Evolutionary conservation across 2,797 vertebrate genomes (phyloP).

Genomic region (Onychomys arenicola): DNA sequence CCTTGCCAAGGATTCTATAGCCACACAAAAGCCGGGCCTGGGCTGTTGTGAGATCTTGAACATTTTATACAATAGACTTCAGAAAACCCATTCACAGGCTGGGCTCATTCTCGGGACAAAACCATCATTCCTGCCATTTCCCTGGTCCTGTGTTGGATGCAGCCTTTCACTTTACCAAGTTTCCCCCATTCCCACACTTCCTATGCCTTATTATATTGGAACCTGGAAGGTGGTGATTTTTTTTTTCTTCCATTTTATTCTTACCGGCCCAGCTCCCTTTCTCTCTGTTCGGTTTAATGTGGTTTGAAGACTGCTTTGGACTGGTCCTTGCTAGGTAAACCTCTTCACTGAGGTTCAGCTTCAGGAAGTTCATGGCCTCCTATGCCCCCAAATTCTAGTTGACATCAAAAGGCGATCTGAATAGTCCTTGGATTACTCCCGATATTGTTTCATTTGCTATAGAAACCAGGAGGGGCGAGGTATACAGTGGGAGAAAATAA

Average conservation of each 20-base stretch:
- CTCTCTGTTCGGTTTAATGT: background rate
- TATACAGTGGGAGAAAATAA: background rate
- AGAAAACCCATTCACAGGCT: rapidly evolving
- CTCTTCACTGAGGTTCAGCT: background rate
- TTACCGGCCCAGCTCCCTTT: background rate
- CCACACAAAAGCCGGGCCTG: background rate
- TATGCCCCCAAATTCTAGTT: background rate
- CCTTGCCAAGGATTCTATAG: background rate
- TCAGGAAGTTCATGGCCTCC: background rate
- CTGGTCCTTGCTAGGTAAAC: background rate
- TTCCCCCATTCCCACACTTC: background rate
- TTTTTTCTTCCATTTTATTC: background rate
- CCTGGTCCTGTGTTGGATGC: background rate
- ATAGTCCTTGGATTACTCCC: background rate
- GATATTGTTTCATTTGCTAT: background rate
- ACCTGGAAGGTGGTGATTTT: background rate
- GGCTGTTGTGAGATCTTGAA: background rate
- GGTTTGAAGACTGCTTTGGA: background rate
- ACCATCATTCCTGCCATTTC: background rate
- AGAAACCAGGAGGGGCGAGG: background rate
- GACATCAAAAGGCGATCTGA: background rate
- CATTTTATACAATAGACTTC: background rate
- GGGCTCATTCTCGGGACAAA: background rate
- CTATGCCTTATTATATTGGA: background rate
- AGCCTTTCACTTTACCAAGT: background rate